Conservation (phyloP, 2,888 invertebrate species). For the Plagodis pulveraria region DNA sequence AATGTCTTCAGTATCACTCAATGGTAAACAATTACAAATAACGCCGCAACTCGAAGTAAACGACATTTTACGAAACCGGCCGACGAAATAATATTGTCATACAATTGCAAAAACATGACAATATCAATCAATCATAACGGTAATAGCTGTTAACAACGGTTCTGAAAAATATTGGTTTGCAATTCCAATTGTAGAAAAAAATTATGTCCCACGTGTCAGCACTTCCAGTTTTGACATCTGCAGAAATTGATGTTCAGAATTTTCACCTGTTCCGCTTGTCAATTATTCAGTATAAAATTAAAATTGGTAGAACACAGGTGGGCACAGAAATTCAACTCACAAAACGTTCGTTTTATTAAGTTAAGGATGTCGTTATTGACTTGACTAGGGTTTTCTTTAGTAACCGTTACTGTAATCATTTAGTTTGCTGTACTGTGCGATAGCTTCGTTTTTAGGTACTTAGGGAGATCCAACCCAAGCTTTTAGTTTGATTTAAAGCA, state of each 20-base stretch:
- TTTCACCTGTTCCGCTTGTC: constrained; percentile 25
- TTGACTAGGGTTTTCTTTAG: too few relatives aligned
- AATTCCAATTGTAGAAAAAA: constrained; percentile 33
- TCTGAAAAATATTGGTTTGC: constrained; percentile 27
- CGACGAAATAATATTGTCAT: constrained; percentile 20
- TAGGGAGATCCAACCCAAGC: too few relatives aligned
- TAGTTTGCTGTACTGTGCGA: too few relatives aligned
- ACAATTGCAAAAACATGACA: constrained; percentile 38
- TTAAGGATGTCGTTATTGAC: too few relatives aligned
- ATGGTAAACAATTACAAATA: constrained; percentile 64
- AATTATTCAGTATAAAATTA: constrained; percentile 13
- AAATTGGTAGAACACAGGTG: constrained; percentile 12
- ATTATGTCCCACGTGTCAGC: constrained; percentile 47
- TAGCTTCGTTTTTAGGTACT: too few relatives aligned
- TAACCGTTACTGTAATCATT: too few relatives aligned
- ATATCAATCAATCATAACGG: constrained; percentile 55
- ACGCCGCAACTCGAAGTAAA: constrained; percentile 29
- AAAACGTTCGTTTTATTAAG: too few relatives aligned
- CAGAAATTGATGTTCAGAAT: constrained; percentile 32
- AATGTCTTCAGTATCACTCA: constrained; percentile 65
- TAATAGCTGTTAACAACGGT: constrained; percentile 31
- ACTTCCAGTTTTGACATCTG: constrained; percentile 52
- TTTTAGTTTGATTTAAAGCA: too few relatives aligned
- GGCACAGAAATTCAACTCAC: neutral
- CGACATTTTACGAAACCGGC: constrained; percentile 16